Conservation (phyloP, 2,113 vertebrate genomes). For the Colistium nudipinnis region DNA sequence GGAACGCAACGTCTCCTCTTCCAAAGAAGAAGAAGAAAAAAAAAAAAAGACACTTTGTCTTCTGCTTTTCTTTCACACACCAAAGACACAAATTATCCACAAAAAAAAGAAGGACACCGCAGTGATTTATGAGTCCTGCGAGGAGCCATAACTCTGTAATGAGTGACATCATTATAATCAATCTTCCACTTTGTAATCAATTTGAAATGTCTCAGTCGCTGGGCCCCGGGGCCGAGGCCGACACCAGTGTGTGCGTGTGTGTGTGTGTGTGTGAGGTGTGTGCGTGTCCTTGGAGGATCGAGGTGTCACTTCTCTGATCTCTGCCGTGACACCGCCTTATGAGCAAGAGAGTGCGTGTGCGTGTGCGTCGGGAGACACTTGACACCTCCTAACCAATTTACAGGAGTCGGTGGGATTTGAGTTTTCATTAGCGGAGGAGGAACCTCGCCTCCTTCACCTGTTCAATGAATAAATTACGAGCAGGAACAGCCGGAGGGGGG, state of each 20-base stretch:
- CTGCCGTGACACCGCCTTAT: conserved; percentile 31
- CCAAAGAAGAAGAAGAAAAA: too few species aligned
- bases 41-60: too few species aligned
- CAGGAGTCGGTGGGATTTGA: conserved; percentile 67
- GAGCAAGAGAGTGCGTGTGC: conserved; percentile 14
- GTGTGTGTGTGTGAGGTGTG: conserved; percentile 2
- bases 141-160: conserved; percentile 1
- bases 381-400: conserved; percentile 74
- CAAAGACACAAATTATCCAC: too few species aligned
- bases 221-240: conserved; percentile 11
- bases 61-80: too few species aligned
- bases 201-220: conserved; percentile 47
- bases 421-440: conserved; percentile 68
- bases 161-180: conserved; percentile 48
- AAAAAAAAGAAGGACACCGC: background rate
- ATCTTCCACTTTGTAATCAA: conserved; percentile 42
- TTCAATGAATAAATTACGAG: conserved; percentile 76
- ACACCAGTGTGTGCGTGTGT: conserved; percentile 1
- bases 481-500: conserved; percentile 43
- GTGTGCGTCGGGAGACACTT: conserved; percentile 45
- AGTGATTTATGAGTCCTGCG: conserved; percentile 31
- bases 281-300: conserved; percentile 31
- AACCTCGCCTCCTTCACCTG: conserved; percentile 57
- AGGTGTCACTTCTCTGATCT: conserved; percentile 27
- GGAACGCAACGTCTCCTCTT: too few species aligned